These are phyloP conservation scores for Caracal caracal DNA, from an alignment of 2,113 vertebrate species.

Conservation along the genomic window DNA sequence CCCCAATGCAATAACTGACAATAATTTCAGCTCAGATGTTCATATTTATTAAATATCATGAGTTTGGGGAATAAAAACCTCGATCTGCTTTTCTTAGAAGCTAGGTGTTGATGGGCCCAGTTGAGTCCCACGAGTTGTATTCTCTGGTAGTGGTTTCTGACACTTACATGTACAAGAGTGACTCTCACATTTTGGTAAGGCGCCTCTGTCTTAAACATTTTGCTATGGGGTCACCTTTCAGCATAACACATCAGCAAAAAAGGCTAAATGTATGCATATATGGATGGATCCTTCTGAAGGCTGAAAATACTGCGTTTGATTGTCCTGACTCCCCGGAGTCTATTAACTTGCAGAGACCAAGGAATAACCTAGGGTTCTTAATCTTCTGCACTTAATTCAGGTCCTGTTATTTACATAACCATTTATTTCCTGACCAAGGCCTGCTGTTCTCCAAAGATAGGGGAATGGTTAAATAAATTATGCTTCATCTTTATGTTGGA, in stretches of 20 bases:
- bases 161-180: background rate
- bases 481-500: background rate
- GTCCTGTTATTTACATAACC: conserved; percentile 57
- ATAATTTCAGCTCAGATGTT: background rate
- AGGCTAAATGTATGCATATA: conserved; percentile 3
- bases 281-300: background rate
- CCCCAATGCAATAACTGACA: background rate
- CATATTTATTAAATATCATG: background rate
- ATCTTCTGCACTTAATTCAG: conserved; percentile 59
- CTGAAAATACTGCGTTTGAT: conserved; percentile 64
- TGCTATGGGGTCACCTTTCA: conserved; percentile 21
- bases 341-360: conserved; percentile 50
- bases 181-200: conserved; percentile 1
- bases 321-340: conserved; percentile 33
- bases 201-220: background rate
- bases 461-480: conserved; percentile 48
- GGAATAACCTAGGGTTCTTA: conserved; percentile 48
- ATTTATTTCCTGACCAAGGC: conserved; percentile 55
- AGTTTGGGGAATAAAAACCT: background rate
- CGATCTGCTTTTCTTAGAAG: conserved; percentile 39
- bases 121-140: background rate
- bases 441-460: conserved; percentile 66
- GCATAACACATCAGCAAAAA: conserved; percentile 8
- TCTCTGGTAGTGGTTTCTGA: conserved; percentile 34
- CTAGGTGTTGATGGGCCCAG: background rate